Percentiles rank a stretch among this genome's conserved stretches.
These are phyloP conservation scores for Brachyrhaphis roseni DNA, from an alignment of 2,797 vertebrate species.

Conservation along the genomic window DNA sequence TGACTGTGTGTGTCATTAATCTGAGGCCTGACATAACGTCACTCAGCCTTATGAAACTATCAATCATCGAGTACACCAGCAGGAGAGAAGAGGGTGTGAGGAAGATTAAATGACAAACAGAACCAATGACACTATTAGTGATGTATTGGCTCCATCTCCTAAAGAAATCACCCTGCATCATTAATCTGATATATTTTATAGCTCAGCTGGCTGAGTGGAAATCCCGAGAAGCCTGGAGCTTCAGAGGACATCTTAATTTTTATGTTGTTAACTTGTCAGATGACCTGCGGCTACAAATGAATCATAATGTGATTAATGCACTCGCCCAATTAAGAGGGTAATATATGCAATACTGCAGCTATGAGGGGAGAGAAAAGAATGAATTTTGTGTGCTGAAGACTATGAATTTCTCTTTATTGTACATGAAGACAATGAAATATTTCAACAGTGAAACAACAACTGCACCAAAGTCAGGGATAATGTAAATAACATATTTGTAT, in stretches of 20 bases:
- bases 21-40: conserved; percentile 25
- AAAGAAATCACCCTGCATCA: conserved; percentile 21
- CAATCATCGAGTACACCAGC: conserved; percentile 18
- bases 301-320: conserved; percentile 28
- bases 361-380: not conserved
- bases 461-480: not conserved
- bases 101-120: conserved; percentile 16
- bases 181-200: conserved; percentile 34
- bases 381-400: not conserved
- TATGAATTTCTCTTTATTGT: not conserved
- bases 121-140: conserved; percentile 27
- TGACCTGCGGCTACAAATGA: conserved; percentile 17
- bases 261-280: conserved; percentile 25
- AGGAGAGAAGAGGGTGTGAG: not conserved
- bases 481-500: not conserved
- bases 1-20: conserved; percentile 27
- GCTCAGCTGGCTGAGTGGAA: conserved; percentile 7
- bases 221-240: not conserved
- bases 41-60: conserved; percentile 37
- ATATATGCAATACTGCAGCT: conserved; percentile 6
- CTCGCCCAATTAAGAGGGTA: conserved; percentile 9
- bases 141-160: conserved; percentile 18
- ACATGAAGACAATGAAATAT: not conserved
- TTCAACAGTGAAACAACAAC: not conserved
- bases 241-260: conserved; percentile 5